Percentiles rank a stretch among this genome's conserved stretches.
phyloP scores from a whole-genome alignment of 64 coral and sea anemone genomes.

The Montipora foliosa region DNA sequence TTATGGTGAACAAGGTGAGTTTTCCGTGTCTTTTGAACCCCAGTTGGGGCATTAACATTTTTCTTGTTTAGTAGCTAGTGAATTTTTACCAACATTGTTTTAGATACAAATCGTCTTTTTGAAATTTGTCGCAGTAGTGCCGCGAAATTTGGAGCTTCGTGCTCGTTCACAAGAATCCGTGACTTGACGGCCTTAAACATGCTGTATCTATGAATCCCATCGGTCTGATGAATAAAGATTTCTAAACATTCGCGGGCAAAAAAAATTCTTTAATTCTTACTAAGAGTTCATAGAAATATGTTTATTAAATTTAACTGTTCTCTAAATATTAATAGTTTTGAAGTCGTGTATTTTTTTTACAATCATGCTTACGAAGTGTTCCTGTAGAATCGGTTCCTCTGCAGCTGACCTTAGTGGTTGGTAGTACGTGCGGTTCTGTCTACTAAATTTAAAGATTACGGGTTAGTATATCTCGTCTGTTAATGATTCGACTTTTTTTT shows the following conservation, averaged over 20 bases:
- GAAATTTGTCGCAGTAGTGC: not conserved
- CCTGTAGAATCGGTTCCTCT: not conserved
- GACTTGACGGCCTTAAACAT: not conserved
- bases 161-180: not conserved
- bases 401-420: too few species aligned
- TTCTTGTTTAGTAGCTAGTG: not conserved
- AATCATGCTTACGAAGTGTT: not conserved
- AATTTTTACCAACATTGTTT: not conserved
- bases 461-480: not conserved
- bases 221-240: not conserved
- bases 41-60: too few species aligned
- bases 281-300: too few species aligned
- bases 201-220: not conserved
- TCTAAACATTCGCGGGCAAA: not conserved
- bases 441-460: not conserved
- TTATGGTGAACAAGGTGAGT: slow-evolving; percentile 39
- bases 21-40: too few species aligned
- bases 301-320: too few species aligned
- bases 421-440: not conserved
- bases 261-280: too few species aligned
- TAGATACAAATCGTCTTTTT: not conserved
- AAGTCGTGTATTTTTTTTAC: not conserved
- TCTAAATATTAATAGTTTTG: not conserved
- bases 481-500: not conserved
- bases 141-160: not conserved